Percentiles rank a stretch among this genome's conserved stretches.
phyloP scores from a whole-genome alignment of 2,888 invertebrate species.

The Hyalella azteca region DNA sequence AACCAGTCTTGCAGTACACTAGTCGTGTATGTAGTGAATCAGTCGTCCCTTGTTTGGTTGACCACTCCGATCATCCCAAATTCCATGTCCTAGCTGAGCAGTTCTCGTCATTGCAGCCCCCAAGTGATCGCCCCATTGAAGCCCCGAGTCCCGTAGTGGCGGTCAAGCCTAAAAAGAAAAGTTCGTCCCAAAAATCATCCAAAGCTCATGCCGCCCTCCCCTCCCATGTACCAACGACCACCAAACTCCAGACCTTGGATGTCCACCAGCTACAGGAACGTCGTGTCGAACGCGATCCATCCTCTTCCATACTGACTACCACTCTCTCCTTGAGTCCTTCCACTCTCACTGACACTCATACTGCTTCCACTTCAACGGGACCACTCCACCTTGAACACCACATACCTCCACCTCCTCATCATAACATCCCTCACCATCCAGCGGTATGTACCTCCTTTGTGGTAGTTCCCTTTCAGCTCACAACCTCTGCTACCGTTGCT shows the following conservation, averaged over 20 bases:
- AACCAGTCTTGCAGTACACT: too few species aligned
- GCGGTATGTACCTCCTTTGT: slow-evolving; percentile 16
- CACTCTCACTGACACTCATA: slow-evolving; percentile 20
- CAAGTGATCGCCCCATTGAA: not conserved
- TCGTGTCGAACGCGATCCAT: slow-evolving; percentile 24
- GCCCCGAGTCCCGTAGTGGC: not conserved
- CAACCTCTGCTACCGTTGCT: too few species aligned
- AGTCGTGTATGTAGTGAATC: too few species aligned
- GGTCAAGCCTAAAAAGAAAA: slow-evolving; percentile 23
- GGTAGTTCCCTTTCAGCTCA: not conserved
- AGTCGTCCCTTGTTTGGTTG: too few species aligned
- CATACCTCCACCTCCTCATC: not conserved
- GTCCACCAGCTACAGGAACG: not conserved
- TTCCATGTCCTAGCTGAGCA: not conserved
- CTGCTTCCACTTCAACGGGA: not conserved
- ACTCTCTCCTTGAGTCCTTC: slow-evolving; percentile 40
- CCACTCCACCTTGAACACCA: slow-evolving; percentile 18
- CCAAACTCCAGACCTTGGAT: slow-evolving; percentile 27
- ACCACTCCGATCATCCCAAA: too few species aligned
- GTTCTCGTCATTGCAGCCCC: slow-evolving; percentile 28
- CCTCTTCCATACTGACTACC: slow-evolving; percentile 31
- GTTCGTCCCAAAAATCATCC: not conserved
- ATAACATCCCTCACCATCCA: not conserved
- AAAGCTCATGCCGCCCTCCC: not conserved
- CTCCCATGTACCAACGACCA: not conserved